Evolutionary conservation across 2,888 invertebrate species (phyloP).

Genomic region (Entomobrya multifasciata): DNA sequence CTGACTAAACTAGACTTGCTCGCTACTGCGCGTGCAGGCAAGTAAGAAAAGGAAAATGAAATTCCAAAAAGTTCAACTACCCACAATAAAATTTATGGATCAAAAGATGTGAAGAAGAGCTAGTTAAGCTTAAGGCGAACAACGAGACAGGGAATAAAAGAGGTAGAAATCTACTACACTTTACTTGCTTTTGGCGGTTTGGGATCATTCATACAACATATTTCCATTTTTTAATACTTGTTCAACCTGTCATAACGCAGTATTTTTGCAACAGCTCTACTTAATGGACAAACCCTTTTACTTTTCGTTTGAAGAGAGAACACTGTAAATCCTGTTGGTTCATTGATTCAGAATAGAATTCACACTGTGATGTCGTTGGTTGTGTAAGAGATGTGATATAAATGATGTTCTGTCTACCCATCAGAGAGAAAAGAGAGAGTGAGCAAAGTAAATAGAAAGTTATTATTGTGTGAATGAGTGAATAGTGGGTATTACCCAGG

Average conservation of each 20-base stretch:
- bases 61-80: constrained; percentile 37
- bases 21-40: background rate
- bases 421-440: background rate
- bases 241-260: too few species aligned
- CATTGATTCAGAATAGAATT: background rate
- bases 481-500: constrained; percentile 12
- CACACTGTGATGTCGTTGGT: constrained; percentile 34
- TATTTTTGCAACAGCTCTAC: too few species aligned
- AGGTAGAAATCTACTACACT: background rate
- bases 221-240: too few species aligned
- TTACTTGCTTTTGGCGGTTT: constrained; percentile 34
- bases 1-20: too few species aligned
- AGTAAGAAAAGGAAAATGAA: background rate
- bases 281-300: too few species aligned
- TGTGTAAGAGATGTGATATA: constrained; percentile 18
- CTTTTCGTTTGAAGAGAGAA: too few species aligned
- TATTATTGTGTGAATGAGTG: constrained; percentile 4
- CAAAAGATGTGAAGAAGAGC: constrained; percentile 20
- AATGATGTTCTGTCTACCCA: constrained; percentile 20
- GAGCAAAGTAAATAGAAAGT: background rate
- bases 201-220: background rate
- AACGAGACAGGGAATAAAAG: background rate
- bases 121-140: background rate
- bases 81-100: constrained; percentile 50
- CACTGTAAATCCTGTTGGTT: background rate